Evolutionary conservation across 2,888 invertebrate species (phyloP), one percentile per base, ranked within the genome.

Genomic region (Nasonia oneida): DNA sequence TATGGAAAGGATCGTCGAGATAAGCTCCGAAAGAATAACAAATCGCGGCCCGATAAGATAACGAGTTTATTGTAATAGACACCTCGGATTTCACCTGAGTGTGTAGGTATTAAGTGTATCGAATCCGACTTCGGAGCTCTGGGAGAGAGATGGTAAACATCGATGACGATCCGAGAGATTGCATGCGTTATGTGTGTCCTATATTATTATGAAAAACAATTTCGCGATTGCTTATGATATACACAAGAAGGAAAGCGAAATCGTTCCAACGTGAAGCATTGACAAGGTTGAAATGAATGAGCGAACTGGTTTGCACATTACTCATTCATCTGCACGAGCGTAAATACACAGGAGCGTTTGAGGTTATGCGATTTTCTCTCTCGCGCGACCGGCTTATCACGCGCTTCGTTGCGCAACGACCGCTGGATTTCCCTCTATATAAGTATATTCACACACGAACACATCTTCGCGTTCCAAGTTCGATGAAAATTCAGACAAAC

Each of bases 291-390:
- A 78, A 23, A 78, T 78, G 71, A 77, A 79, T 61, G 57, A 61
- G 57, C n/a, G 57, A 83, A 78, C 61, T 64, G 73, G 83, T 83
- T 73, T 73, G 14, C n/a, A 12, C 12, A 73, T 83, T 61, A 61
- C 23, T 79, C 78, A 83, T 77, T 78, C 77, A 67, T 53, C n/a
- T 23, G 12, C 29, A 71, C 14, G 12, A 1, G 12, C 12, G 29
- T 3, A 67, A 4, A 33, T 0, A 33, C 1, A 33, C 3, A 70
- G 33, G 64, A 50, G 50, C 53, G 29, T 57, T 67, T 71, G 53
- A 71, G 47, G 74, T 74, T 74, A 42, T 61, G 74, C n/a, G 61
- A 73, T 74, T 81, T 81, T 81, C 23, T 70, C 29, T 1, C 29
- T 29, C 29, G 29, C 29, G 39, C 50, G 53, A 18, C 77, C 64